Evolutionary conservation across 1,140 invertebrate species (phyloP).

Genomic region (Carposina sasakii): DNA sequence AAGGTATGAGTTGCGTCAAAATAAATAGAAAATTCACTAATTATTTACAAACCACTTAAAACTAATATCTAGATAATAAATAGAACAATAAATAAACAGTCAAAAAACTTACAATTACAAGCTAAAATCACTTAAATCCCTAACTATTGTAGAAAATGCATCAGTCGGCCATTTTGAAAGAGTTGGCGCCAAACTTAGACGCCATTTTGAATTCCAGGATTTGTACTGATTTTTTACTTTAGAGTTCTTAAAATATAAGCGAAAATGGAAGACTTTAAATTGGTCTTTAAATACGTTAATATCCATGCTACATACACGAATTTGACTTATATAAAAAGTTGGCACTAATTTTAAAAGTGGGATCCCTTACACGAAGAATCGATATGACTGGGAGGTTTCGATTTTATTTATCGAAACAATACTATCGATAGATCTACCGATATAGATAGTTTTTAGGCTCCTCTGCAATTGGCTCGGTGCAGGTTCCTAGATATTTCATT

Average conservation of each 20-base stretch:
- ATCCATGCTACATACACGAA: constrained; percentile 11
- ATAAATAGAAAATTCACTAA: constrained; percentile 28
- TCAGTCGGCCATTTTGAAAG: constrained; percentile 10
- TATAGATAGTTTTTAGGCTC: constrained; percentile 71
- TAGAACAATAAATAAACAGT: constrained; percentile 41
- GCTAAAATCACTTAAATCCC: constrained; percentile 23
- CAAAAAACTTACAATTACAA: constrained; percentile 23
- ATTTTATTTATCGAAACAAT: constrained; percentile 24
- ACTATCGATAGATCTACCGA: constrained; percentile 41
- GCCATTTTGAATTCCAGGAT: background rate
- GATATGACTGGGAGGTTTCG: constrained; percentile 10
- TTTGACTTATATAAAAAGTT: constrained; percentile 28
- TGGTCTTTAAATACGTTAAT: constrained; percentile 22
- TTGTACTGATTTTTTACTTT: constrained; percentile 11
- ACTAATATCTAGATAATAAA: constrained; percentile 32
- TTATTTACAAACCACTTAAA: constrained; percentile 35
- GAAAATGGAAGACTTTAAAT: constrained; percentile 26
- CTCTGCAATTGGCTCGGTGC: constrained; percentile 65
- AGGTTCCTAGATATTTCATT: constrained; percentile 62
- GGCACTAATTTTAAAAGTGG: constrained; percentile 29
- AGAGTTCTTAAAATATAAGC: background rate
- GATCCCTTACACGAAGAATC: background rate
- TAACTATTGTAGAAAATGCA: constrained; percentile 12
- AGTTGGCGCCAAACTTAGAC: background rate
- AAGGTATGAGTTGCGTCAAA: constrained; percentile 13